A percentile compares a stretch with the other conserved stretches of the same genome.
phyloP scores from a whole-genome alignment of 2,888 invertebrate genomes.

The Gasteruption jaculator region DNA sequence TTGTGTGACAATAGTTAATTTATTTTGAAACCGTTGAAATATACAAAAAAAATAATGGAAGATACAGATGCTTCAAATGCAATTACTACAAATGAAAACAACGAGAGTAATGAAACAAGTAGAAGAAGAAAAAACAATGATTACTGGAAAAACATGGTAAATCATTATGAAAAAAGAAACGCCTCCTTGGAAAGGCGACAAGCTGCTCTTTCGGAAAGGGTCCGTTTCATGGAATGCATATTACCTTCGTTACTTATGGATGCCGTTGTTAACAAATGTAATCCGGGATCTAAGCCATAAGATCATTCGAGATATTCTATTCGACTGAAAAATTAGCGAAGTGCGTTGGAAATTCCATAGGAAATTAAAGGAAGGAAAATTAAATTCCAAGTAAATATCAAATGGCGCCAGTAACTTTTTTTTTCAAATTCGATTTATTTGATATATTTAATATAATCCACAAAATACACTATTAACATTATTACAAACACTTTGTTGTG shows the following conservation, averaged over 20 bases:
- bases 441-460: too few species aligned
- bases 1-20: too few species aligned
- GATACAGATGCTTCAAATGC: not conserved
- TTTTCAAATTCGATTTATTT: too few species aligned
- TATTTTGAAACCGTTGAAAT: too few species aligned
- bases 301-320: constrained; percentile 18
- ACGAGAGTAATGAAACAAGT: constrained; percentile 4
- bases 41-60: too few species aligned
- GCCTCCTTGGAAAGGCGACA: constrained; percentile 33
- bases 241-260: constrained; percentile 35
- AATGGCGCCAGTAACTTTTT: too few species aligned
- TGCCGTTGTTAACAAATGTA: constrained; percentile 24
- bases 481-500: too few species aligned
- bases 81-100: not conserved
- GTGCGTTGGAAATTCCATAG: too few species aligned
- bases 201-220: constrained; percentile 30
- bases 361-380: too few species aligned
- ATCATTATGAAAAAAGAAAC: constrained; percentile 32
- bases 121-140: constrained; percentile 12
- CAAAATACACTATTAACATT: too few species aligned
- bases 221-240: constrained; percentile 37
- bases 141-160: constrained; percentile 33
- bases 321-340: too few species aligned
- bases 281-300: too few species aligned
- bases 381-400: constrained; percentile 1